Evolutionary conservation across 2,888 invertebrate genomes (phyloP).

Genomic region (Lepidochitona cinerea): DNA sequence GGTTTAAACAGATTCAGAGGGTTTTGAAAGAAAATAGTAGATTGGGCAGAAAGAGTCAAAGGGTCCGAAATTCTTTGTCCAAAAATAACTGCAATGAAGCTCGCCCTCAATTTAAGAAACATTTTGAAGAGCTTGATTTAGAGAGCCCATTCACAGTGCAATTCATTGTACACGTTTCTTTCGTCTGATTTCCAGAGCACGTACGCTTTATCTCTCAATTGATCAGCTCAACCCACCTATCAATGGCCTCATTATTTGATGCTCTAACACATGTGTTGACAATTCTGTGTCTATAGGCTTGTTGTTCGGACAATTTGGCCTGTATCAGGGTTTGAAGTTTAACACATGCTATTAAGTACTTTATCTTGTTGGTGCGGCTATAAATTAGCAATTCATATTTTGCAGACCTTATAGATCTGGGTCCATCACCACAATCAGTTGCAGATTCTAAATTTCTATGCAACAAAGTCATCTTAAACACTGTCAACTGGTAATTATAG

Average conservation of each 20-base stretch:
- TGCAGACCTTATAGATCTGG: slow-evolving; percentile 19
- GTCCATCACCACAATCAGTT: slow-evolving; percentile 23
- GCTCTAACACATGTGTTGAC: neutral
- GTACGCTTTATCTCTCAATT: neutral
- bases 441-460: slow-evolving; percentile 19
- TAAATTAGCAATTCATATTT: slow-evolving; percentile 29
- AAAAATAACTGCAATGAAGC: no score
- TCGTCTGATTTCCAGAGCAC: neutral
- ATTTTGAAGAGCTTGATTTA: no score
- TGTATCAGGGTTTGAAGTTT: slow-evolving; percentile 9
- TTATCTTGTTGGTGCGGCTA: slow-evolving; percentile 23
- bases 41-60: no score
- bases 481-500: slow-evolving; percentile 1
- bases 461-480: slow-evolving; percentile 15
- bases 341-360: slow-evolving; percentile 20
- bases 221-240: neutral
- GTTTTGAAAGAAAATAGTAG: no score
- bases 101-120: no score
- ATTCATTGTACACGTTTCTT: neutral
- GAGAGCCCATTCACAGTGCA: no score
- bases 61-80: no score
- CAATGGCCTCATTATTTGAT: neutral
- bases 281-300: neutral
- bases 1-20: no score
- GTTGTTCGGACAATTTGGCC: neutral